Evolutionary conservation across 1,140 invertebrate species (phyloP).

Genomic region (Ruditapes philippinarum): DNA sequence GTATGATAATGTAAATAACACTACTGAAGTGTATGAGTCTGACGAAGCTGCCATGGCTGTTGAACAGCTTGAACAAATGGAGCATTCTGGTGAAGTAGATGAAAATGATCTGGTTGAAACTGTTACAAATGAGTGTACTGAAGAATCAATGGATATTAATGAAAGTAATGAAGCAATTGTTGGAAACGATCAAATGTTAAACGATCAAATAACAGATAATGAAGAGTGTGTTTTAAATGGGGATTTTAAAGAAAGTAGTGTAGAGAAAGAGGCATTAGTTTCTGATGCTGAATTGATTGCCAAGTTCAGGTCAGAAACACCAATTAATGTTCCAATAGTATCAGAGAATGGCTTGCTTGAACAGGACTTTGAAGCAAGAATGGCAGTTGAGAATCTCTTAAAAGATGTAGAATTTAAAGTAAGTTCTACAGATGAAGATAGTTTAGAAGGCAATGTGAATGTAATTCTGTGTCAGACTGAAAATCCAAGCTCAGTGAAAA

Average conservation of each 20-base stretch:
- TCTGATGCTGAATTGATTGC: constrained; percentile 39
- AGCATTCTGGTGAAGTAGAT: constrained; percentile 27
- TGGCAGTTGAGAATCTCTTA: constrained; percentile 58
- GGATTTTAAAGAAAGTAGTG: constrained; percentile 47
- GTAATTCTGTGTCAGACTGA: constrained; percentile 6
- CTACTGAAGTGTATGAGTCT: constrained; percentile 37
- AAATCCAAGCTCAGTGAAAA: constrained; percentile 46
- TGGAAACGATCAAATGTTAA: constrained; percentile 15
- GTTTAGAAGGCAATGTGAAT: constrained; percentile 52
- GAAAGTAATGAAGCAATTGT: constrained; percentile 13
- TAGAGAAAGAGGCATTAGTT: constrained; percentile 42
- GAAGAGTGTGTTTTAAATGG: background rate
- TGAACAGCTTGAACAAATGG: constrained; percentile 54
- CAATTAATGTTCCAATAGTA: constrained; percentile 55
- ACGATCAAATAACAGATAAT: constrained; percentile 9
- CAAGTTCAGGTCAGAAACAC: constrained; percentile 54
- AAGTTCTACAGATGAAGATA: constrained; percentile 51
- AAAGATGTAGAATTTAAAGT: constrained; percentile 55
- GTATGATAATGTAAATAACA: constrained; percentile 35
- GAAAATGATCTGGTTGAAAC: constrained; percentile 8
- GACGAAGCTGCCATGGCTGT: constrained; percentile 61
- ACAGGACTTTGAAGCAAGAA: constrained; percentile 61
- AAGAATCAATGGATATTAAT: constrained; percentile 35
- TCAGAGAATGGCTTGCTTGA: constrained; percentile 57
- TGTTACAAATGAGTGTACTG: background rate